Base-by-base conservation (phyloP, 1,140 invertebrate species). In the Pachyrhynchus sulphureomaculatus region DNA sequence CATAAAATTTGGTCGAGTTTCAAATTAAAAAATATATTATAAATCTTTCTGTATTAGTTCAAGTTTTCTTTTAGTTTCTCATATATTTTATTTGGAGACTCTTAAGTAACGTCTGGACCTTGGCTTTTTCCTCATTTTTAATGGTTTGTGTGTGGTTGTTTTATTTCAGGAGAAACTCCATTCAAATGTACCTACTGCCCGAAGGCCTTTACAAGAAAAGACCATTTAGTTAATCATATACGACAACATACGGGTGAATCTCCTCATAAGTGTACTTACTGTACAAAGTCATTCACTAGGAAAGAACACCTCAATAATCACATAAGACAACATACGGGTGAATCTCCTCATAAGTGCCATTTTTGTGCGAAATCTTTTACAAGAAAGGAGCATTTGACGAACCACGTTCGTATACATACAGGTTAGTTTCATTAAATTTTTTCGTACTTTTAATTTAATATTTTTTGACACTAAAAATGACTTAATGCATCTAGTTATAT, bases 301-400 rank as follows among this genome's bases (percentile, higher is more conserved):
- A 94, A 93, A 78, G 91, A 94, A 80, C 92, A 95, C 78, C 84
- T 94, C 73, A 92, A 90, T 77, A 91, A 93, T 79, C 92, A 95
- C 78, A 87, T 93, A 70, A 81, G 87, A 51, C 84, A 86, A 67
- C 84, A 86, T 73, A 85, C 84, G 9, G 87, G 90, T 65, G 90
- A 92, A 76, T 89, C 88, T 72, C 88, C 89, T 53, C 91, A 92
- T 72, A 80, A 86, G 68, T 94, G 92, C 77, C 82, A 87, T 65
- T 89, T 87, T 70, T 94, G 91, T 79, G 86, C 83, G 64, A 93
- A 93, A 78, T 86, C 85, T 55, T 94, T 94, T 76, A 91, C 89
- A 20, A 82, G 90, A 67, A 92, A 92, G 75, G 88, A 90, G 75
- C 89, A 91, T 71, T 77, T 91, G 56, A 88, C 86, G 62, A 88